A percentile compares a stretch with the other conserved stretches of the same genome.
phyloP scores from a whole-genome alignment of 2,888 invertebrate genomes.

The Entomobrya multifasciata region DNA sequence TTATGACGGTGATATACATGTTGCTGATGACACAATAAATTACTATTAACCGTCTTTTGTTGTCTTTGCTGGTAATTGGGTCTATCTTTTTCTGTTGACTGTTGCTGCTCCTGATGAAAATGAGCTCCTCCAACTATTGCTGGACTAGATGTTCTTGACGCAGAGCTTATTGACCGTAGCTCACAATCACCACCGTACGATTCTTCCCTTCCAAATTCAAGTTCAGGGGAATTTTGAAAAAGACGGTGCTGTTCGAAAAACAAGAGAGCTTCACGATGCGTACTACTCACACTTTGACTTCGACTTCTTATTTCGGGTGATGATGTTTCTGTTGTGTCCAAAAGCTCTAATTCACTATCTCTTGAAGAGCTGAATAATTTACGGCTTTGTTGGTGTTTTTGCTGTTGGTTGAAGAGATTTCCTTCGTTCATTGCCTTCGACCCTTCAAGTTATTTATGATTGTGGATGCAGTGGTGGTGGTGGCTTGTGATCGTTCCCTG shows the following conservation, averaged over 20 bases:
- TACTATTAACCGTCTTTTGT: slow-evolving; percentile 30
- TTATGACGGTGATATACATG: slow-evolving; percentile 45
- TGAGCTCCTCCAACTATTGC: background rate
- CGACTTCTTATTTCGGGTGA: slow-evolving; percentile 70
- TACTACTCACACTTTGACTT: slow-evolving; percentile 73
- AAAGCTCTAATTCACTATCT: slow-evolving; percentile 69
- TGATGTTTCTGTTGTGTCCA: slow-evolving; percentile 54
- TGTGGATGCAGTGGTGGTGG: slow-evolving; percentile 22
- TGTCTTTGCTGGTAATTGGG: slow-evolving; percentile 32
- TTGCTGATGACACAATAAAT: slow-evolving; percentile 62
- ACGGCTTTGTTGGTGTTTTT: slow-evolving; percentile 48
- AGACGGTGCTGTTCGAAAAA: slow-evolving; percentile 73
- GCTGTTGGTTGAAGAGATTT: slow-evolving; percentile 68
- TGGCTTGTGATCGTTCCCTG: background rate
- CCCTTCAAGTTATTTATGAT: slow-evolving; percentile 21
- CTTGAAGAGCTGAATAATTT: slow-evolving; percentile 68
- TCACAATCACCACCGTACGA: slow-evolving; percentile 52
- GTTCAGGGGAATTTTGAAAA: slow-evolving; percentile 62
- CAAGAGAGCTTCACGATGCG: slow-evolving; percentile 68
- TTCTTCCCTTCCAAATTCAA: slow-evolving; percentile 36
- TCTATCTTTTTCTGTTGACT: slow-evolving; percentile 10
- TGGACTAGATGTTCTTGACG: slow-evolving; percentile 66
- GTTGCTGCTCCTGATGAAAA: background rate
- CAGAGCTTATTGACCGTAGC: slow-evolving; percentile 65
- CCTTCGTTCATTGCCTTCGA: slow-evolving; percentile 73